Base-by-base conservation (phyloP, 2,888 invertebrate genomes). In the Pandemis cinnamomeana region DNA sequence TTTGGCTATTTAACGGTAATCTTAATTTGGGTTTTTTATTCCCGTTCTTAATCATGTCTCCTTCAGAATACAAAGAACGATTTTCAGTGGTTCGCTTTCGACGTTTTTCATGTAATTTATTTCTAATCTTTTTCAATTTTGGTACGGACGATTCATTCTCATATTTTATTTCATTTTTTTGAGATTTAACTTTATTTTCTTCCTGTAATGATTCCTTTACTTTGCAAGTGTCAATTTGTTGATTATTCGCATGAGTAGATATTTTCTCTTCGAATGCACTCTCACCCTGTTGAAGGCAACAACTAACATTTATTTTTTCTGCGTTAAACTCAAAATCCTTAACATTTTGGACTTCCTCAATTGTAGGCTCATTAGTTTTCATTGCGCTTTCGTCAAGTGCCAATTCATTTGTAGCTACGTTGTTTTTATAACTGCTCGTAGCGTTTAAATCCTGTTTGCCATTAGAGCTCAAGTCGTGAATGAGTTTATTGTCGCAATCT, bases 61-160 rank as follows among this genome's bases (percentile, higher is more conserved):
- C 11, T 7, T n/a, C 42, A 44, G 15, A 20, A 42, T 20, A n/a
- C 27, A 42, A 11, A 15, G 58, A 15, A n/a, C n/a, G 11, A 42
- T 55, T 51, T n/a, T 61, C 64, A 27, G 20, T 41, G 42, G 15
- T 27, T 70, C 64, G 41, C 42, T 70, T 73, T 58, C 69, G 64
- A 44, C 51, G 64, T 44, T 15, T 44, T 42, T 15, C 20, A 13
- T 51, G 42, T 44, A 27, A 42, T 27, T 42, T 60, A 20, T 51
- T 15, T 61, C 66, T 73, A 51, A 48, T 73, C 51, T 60, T 66
- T 48, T 70, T 69, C 20, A 73, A 36, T 58, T 73, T 73, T 4
- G 73, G 60, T 20, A 62, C 53, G 27, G 27, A 64, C 7, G n/a
- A 36, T 46, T 46, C 27, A 10, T 64, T 20, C 46, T 73, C 42